Conservation (phyloP, 2,888 invertebrate species). For the Acleris cristana region DNA sequence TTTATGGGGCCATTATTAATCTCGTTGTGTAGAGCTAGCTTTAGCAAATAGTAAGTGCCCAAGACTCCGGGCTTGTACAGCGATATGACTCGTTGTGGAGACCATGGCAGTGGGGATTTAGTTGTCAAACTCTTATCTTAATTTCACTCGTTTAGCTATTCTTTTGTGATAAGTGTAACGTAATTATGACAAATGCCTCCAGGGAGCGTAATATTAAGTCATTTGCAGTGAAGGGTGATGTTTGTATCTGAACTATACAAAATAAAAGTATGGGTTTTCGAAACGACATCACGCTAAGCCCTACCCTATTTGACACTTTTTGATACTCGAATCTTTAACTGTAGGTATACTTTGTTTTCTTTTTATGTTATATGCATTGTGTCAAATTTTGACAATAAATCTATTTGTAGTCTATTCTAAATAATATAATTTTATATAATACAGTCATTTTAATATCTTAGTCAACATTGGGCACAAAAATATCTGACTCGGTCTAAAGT, state of each 20-base stretch:
- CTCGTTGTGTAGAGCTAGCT: slow-evolving; percentile 57
- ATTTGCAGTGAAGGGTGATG: neutral
- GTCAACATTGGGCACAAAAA: too few species aligned
- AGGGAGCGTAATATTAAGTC: neutral
- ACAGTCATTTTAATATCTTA: too few species aligned
- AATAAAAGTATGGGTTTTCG: too few species aligned
- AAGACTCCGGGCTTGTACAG: neutral
- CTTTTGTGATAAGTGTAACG: slow-evolving; percentile 3
- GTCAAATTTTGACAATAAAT: too few species aligned
- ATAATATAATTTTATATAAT: too few species aligned
- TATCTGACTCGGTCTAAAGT: too few species aligned
- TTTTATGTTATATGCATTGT: too few species aligned
- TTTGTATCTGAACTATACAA: neutral
- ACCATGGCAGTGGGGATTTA: slow-evolving; percentile 1
- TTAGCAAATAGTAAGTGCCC: slow-evolving; percentile 41
- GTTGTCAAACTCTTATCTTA: slow-evolving; percentile 47
- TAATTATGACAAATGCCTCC: slow-evolving; percentile 1
- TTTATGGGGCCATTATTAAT: slow-evolving; percentile 73
- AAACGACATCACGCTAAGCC: too few species aligned
- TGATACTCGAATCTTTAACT: too few species aligned
- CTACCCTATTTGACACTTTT: too few species aligned
- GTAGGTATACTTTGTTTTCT: too few species aligned
- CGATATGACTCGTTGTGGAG: slow-evolving; percentile 4
- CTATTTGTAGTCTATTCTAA: too few species aligned
- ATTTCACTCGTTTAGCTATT: slow-evolving; percentile 42